These are phyloP conservation scores for Agrypnia vestita DNA, from an alignment of 1,140 invertebrate species.

Conservation along the genomic window DNA sequence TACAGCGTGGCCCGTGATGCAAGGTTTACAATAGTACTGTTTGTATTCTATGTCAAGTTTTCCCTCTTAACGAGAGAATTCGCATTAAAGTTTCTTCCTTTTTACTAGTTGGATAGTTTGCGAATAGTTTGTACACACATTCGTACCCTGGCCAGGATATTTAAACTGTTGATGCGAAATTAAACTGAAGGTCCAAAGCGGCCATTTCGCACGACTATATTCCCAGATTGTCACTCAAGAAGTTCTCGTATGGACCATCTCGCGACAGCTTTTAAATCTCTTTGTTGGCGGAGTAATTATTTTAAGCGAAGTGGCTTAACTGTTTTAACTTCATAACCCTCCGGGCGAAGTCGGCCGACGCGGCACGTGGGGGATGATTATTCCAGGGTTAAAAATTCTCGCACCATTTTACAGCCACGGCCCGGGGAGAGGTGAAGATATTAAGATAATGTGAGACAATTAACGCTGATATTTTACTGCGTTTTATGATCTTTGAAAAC, in stretches of 20 bases:
- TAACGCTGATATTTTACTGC: slow-evolving; percentile 6
- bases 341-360: neutral
- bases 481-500: neutral
- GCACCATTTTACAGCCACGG: neutral
- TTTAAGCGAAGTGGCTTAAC: slow-evolving; percentile 33
- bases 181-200: neutral
- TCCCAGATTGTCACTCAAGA: slow-evolving; percentile 44
- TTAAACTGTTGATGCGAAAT: slow-evolving; percentile 9
- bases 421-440: neutral
- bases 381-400: slow-evolving; percentile 17
- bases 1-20: too few relatives aligned
- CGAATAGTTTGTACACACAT: neutral
- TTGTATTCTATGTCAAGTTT: too few relatives aligned
- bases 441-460: slow-evolving; percentile 29
- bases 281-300: slow-evolving; percentile 41
- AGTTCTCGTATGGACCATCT: slow-evolving; percentile 4
- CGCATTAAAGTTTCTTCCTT: neutral
- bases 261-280: slow-evolving; percentile 25
- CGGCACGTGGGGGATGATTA: neutral
- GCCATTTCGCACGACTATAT: slow-evolving; percentile 1
- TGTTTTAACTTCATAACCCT: slow-evolving; percentile 29
- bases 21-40: too few relatives aligned
- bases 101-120: neutral
- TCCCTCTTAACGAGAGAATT: too few relatives aligned
- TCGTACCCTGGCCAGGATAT: neutral